phyloP scores from a whole-genome alignment of 35 echinoderm and acorn worm species.

The Holothuria glaberrima region DNA sequence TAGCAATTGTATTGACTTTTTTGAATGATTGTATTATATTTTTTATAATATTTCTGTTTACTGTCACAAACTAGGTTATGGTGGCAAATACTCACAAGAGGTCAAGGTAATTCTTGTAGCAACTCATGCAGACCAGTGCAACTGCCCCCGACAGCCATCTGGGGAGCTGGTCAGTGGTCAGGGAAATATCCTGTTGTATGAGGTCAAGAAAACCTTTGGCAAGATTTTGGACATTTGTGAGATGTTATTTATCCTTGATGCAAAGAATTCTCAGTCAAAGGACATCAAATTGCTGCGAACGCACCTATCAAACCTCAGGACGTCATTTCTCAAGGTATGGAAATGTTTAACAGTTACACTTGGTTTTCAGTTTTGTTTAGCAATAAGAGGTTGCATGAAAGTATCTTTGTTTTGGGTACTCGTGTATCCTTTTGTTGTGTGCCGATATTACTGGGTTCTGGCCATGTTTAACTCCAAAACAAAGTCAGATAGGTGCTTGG shows the following conservation, averaged over 20 bases:
- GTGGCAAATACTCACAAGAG: slow-evolving; percentile 92
- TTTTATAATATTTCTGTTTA: background rate
- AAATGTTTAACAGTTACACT: no score
- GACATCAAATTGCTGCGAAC: slow-evolving; percentile 90
- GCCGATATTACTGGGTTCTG: no score
- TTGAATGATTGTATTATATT: background rate
- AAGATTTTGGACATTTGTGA: slow-evolving; percentile 96
- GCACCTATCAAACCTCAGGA: slow-evolving; percentile 83
- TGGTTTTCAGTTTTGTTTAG: no score
- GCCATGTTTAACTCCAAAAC: no score
- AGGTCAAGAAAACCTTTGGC: slow-evolving; percentile 94
- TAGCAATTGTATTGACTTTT: no score
- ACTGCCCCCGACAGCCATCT: slow-evolving; percentile 83
- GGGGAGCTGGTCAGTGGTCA: slow-evolving; percentile 96
- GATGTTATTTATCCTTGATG: slow-evolving; percentile 93
- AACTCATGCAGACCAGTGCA: slow-evolving; percentile 90
- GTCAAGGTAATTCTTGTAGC: slow-evolving; percentile 88
- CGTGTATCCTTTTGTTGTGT: no score
- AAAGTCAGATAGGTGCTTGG: no score
- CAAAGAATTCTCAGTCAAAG: slow-evolving; percentile 78
- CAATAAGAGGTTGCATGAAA: no score
- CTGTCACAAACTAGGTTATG: slow-evolving; percentile 68
- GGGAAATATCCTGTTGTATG: slow-evolving; percentile 95
- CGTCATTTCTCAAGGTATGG: slow-evolving; percentile 85
- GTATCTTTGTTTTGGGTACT: no score